A percentile compares a stretch with the other conserved stretches of the same genome.
Evolutionary conservation across 2,113 vertebrate species (phyloP).

Genomic region (Corvus moneduloides): DNA sequence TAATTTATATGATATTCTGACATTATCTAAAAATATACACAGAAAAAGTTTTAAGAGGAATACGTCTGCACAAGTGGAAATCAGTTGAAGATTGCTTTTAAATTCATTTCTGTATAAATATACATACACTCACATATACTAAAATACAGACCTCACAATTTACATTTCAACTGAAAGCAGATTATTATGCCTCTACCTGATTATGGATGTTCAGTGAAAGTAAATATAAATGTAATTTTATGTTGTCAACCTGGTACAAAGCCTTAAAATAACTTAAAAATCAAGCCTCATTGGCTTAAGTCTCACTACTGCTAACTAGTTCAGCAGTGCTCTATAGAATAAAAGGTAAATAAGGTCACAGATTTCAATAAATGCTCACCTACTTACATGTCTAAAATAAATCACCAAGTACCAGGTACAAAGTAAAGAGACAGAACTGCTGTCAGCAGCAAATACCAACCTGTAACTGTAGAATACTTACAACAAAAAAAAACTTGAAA

Average conservation of each 20-base stretch:
- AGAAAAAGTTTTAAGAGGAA: background rate
- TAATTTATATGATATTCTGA: background rate
- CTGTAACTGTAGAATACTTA: background rate
- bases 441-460: background rate
- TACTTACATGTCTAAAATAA: background rate
- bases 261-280: background rate
- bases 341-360: background rate
- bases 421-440: background rate
- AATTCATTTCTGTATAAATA: background rate
- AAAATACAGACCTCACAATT: background rate
- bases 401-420: background rate
- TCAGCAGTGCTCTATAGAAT: background rate
- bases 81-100: background rate
- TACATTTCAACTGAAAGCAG: background rate
- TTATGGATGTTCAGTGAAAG: background rate
- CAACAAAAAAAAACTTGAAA: background rate
- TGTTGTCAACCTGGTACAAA: background rate
- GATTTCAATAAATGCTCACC: background rate
- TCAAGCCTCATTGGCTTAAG: background rate
- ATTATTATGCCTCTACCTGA: background rate
- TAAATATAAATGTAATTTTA: background rate
- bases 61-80: background rate
- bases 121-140: background rate
- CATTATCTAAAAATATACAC: background rate
- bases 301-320: background rate